Conservation (phyloP, 2,797 vertebrate genomes). For the Sardinella longiceps region DNA sequence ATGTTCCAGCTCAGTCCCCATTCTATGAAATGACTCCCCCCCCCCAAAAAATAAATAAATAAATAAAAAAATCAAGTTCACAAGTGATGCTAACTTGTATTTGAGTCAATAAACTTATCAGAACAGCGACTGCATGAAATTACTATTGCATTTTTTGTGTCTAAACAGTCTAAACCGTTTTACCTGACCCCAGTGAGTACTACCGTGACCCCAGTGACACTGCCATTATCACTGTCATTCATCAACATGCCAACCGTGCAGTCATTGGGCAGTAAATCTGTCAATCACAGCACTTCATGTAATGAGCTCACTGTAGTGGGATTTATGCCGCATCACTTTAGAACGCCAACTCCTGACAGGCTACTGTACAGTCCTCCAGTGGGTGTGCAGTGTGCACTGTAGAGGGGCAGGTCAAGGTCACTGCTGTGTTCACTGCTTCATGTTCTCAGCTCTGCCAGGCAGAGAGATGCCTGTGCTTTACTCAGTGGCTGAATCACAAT, state of each 20-base stretch:
- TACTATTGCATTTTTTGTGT: background rate
- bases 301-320: background rate
- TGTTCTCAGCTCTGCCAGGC: background rate
- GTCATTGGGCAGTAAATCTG: background rate
- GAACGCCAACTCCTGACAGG: background rate
- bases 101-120: background rate
- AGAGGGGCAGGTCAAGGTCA: background rate
- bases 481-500: too few species aligned
- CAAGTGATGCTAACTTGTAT: too few species aligned
- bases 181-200: background rate
- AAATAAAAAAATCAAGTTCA: too few species aligned
- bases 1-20: too few species aligned
- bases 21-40: too few species aligned
- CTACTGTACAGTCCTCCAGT: background rate
- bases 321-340: background rate
- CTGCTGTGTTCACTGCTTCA: background rate
- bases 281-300: conserved; percentile 7
- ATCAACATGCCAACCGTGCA: background rate
- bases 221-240: background rate
- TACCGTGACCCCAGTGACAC: background rate
- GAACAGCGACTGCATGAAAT: background rate
- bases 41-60: too few species aligned
- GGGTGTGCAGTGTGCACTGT: too few species aligned
- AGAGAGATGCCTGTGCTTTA: background rate
- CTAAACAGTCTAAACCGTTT: background rate